phyloP scores from a whole-genome alignment of 2,113 vertebrate genomes.

The Rhinoptilus africanus region DNA sequence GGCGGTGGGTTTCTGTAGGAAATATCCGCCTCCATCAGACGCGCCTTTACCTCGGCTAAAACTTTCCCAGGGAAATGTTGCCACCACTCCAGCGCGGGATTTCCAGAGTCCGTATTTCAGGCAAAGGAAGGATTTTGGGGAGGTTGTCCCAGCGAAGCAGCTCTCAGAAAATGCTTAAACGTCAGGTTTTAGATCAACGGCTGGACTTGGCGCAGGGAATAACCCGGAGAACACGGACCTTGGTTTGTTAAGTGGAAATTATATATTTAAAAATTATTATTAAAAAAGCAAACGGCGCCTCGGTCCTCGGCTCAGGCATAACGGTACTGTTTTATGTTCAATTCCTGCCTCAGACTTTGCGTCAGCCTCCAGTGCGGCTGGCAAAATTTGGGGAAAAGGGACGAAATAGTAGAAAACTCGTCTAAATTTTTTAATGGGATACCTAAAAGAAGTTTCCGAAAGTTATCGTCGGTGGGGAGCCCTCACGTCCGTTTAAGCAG shows the following conservation, averaged over 20 bases:
- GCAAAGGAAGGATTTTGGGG: neutral
- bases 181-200: neutral
- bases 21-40: neutral
- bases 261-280: neutral
- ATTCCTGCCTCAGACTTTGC: neutral
- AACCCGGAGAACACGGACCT: neutral
- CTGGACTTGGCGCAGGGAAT: neutral
- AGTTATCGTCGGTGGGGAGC: neutral
- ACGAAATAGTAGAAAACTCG: neutral
- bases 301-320: neutral
- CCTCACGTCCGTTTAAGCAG: neutral
- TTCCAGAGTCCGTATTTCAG: neutral
- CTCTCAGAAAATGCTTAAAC: neutral
- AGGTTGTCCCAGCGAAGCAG: neutral
- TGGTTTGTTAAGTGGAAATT: neutral
- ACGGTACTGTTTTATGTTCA: neutral
- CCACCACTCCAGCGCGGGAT: neutral
- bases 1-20: neutral
- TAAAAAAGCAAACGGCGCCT: neutral
- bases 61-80: neutral
- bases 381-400: neutral
- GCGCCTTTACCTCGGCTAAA: neutral
- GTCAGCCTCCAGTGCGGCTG: neutral
- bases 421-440: neutral
- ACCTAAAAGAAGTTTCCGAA: neutral